phyloP scores from a whole-genome alignment of 23 tunicate genomes.

The Ciona savignyi region DNA sequence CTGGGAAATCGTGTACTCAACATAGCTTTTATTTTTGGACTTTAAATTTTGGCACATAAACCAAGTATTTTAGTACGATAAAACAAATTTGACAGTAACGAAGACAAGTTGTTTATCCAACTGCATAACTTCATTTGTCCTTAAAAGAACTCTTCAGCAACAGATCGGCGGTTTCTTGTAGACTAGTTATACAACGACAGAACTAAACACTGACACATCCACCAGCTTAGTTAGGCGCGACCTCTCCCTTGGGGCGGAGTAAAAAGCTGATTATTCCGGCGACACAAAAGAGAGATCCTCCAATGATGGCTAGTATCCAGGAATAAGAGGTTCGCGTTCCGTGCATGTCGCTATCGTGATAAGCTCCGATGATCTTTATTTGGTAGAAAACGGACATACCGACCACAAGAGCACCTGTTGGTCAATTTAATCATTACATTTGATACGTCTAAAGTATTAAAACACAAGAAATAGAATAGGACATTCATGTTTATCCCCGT shows the following conservation, averaged over 20 bases:
- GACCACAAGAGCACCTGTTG: slow-evolving; percentile 8
- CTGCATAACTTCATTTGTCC: too few relatives aligned
- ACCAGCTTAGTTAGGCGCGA: slow-evolving; percentile 18
- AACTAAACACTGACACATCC: not conserved
- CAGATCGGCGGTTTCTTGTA: too few relatives aligned
- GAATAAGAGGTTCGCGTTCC: slow-evolving; percentile 9
- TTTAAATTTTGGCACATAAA: too few relatives aligned
- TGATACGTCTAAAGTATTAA: too few relatives aligned
- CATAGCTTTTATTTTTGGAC: too few relatives aligned
- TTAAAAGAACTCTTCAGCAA: too few relatives aligned
- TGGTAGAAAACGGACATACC: slow-evolving; percentile 8
- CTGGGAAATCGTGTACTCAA: too few relatives aligned
- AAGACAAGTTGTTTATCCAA: too few relatives aligned
- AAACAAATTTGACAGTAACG: too few relatives aligned
- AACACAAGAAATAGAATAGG: too few relatives aligned
- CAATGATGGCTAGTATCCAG: slow-evolving; percentile 13
- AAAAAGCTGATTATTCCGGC: slow-evolving; percentile 10
- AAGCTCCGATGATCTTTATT: slow-evolving; percentile 7
- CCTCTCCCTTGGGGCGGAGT: slow-evolving; percentile 1
- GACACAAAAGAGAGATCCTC: not conserved
- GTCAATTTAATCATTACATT: not conserved
- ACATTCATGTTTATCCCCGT: too few relatives aligned
- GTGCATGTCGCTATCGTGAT: slow-evolving; percentile 1
- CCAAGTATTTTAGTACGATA: too few relatives aligned
- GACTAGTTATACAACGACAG: not conserved